Evolutionary conservation across 2,113 vertebrate genomes (phyloP), one percentile per base, ranked within the genome.

Genomic region (Pampusana beccarii): DNA sequence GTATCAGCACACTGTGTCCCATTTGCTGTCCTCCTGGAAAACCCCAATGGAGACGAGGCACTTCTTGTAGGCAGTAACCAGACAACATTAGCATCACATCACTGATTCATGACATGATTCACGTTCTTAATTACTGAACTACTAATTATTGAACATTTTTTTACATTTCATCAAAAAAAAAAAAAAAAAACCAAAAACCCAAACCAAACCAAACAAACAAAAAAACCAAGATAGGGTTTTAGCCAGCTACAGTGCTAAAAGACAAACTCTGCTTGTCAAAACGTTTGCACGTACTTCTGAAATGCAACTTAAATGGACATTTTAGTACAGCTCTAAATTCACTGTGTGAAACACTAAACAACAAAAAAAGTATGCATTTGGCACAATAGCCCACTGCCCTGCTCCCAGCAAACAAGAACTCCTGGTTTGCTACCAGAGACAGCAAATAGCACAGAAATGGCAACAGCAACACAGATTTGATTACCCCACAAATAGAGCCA

Each of bases 31-130:
- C 44, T 81, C 53, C 36, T 61, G 33, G 8, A 92, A 66, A 92
- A 88, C 61, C 57, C n/a, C 61, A 67, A 0, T 1, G 19, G 48
- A 81, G 33, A 53, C 8, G 11, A 91, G 13, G 29, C 34, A 69
- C 34, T 78, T 66, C 64, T 48, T 57, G 40, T 0, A 53, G 42
- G 46, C 34, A 69, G 23, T 51, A 82, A 53, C 16, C 31, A 69
- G 46, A 54, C 31, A 78, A 78, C 17, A 64, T 60, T 23, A 72
- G 42, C 62, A 79, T 56, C 25, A 20, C 33, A 40, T 73, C 60
- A 58, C 21, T 34, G 33, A 74, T 18, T 67, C 50, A 74, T 1
- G 6, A 33, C 0, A 13, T 0, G 1, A 6, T 80, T 75, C 31
- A 29, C 14, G 13, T 61, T 86, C 53, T 69, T 36, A 80, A 48